Evolutionary conservation across 2,888 invertebrate genomes (phyloP).

Genomic region (Ophraella communa): DNA sequence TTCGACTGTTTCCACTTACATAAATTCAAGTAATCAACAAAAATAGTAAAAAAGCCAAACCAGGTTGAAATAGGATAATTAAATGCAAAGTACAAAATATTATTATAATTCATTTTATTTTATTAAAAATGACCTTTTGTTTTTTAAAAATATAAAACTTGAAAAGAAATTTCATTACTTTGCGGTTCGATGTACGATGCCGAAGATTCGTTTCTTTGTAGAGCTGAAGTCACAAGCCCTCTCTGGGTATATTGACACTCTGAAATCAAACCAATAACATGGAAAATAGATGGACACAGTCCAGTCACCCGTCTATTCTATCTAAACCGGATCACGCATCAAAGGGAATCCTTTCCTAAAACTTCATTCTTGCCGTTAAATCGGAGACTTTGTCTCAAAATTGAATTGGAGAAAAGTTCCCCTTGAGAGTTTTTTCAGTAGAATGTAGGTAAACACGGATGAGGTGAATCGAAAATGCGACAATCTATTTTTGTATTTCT

Average conservation of each 20-base stretch:
- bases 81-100: too few species aligned
- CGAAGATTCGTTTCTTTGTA: conserved; percentile 51
- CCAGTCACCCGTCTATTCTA: conserved; percentile 39
- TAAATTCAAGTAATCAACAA: too few species aligned
- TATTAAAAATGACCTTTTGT: not conserved
- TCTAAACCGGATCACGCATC: conserved; percentile 51
- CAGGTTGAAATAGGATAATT: too few species aligned
- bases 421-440: conserved; percentile 15
- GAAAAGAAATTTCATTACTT: conserved; percentile 43
- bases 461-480: not conserved
- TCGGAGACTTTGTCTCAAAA: conserved; percentile 26
- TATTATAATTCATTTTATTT: too few species aligned
- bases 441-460: not conserved
- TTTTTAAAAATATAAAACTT: not conserved
- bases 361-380: conserved; percentile 26
- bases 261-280: conserved; percentile 59
- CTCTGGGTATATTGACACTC: conserved; percentile 54
- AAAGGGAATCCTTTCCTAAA: conserved; percentile 42
- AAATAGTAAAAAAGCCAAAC: too few species aligned
- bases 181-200: conserved; percentile 46
- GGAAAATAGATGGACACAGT: conserved; percentile 58
- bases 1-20: too few species aligned
- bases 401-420: conserved; percentile 23
- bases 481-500: not conserved
- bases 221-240: conserved; percentile 46